These are phyloP conservation scores for Phocoena sinus DNA, from an alignment of 2,113 vertebrate genomes.

Conservation along the genomic window DNA sequence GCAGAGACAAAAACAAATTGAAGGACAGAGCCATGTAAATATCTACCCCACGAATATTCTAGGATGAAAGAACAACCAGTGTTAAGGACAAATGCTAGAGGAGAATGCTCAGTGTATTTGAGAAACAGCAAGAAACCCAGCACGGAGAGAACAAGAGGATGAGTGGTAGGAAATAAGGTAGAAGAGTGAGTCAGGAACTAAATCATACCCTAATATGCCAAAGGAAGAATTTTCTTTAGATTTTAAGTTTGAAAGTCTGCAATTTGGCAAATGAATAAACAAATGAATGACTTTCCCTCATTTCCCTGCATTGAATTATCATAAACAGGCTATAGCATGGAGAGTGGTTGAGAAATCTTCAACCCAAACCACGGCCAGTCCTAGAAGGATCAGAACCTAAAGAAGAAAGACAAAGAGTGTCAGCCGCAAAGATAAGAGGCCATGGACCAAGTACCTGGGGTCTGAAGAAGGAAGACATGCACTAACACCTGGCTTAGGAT, in stretches of 20 bases:
- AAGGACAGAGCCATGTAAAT: not conserved
- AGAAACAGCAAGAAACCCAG: not conserved
- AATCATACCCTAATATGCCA: not conserved
- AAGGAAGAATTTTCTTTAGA: not conserved
- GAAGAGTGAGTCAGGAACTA: not conserved
- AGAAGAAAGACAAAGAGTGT: not conserved
- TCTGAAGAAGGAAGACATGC: not conserved
- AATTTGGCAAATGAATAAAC: not conserved
- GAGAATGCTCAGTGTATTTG: not conserved
- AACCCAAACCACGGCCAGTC: not conserved
- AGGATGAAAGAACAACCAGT: not conserved
- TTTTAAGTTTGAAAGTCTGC: not conserved
- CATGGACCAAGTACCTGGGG: fast-evolving
- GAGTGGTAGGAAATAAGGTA: not conserved
- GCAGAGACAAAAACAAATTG: not conserved
- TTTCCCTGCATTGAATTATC: not conserved
- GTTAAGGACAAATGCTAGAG: not conserved
- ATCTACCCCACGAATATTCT: not conserved
- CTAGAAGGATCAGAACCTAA: not conserved
- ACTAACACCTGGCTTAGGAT: not conserved
- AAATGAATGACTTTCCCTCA: not conserved
- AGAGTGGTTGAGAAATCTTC: not conserved
- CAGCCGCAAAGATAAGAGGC: not conserved
- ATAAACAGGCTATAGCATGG: not conserved
- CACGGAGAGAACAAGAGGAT: fast-evolving